Evolutionary conservation across 2,888 invertebrate genomes (phyloP).

Genomic region (Synergus laeviventris): DNA sequence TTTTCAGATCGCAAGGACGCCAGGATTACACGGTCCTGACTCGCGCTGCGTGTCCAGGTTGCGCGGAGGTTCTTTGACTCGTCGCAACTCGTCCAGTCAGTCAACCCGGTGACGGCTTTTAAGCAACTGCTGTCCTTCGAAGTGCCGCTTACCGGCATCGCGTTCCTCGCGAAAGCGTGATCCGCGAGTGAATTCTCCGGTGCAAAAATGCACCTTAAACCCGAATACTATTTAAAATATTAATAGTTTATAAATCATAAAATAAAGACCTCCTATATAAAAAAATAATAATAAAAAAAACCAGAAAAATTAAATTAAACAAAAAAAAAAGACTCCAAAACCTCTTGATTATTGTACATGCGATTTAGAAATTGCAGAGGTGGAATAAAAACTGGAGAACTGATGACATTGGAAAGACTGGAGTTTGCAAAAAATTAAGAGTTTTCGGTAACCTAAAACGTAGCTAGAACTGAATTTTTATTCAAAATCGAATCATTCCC

Average conservation of each 20-base stretch:
- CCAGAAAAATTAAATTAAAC: neutral
- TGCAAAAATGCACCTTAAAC: conserved; percentile 25
- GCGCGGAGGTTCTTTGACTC: conserved; percentile 72
- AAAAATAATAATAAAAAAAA: neutral
- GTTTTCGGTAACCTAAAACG: neutral
- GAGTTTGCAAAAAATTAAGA: neutral
- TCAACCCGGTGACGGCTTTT: conserved; percentile 73
- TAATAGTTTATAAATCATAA: neutral
- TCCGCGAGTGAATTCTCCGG: conserved; percentile 26
- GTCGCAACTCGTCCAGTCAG: conserved; percentile 73
- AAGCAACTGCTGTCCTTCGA: conserved; percentile 52
- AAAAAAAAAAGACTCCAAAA: neutral
- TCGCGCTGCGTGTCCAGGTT: conserved; percentile 66
- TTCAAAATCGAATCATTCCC: too few species aligned
- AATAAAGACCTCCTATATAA: neutral
- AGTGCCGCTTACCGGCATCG: conserved; percentile 36
- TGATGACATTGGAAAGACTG: neutral
- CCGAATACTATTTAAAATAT: neutral
- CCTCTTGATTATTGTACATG: neutral
- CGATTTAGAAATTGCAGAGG: conserved; percentile 4
- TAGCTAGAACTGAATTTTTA: neutral
- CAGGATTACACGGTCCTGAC: conserved; percentile 58
- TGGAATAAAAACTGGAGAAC: neutral
- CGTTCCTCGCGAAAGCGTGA: conserved; percentile 39
- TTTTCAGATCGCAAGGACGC: neutral